A percentile compares a stretch with the other conserved stretches of the same genome.
phyloP scores from a whole-genome alignment of 1,140 invertebrate species.

The Triops cancriformis region DNA sequence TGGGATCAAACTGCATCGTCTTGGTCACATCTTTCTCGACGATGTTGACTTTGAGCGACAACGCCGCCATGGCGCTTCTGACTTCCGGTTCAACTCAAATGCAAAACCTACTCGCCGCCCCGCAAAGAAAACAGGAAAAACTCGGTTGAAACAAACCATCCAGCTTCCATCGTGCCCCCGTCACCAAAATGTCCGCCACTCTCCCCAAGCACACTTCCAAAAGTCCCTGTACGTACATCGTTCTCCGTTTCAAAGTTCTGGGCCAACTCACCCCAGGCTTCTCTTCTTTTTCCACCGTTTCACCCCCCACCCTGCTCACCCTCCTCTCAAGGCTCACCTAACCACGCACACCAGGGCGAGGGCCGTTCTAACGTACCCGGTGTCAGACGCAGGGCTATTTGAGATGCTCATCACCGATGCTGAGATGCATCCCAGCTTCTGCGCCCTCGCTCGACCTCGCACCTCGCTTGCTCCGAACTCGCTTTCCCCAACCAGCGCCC shows the following conservation, averaged over 20 bases:
- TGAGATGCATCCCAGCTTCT: background rate
- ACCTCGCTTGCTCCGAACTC: background rate
- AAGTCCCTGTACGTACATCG: too few relatives aligned
- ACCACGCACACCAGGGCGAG: background rate
- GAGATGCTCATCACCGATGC: background rate
- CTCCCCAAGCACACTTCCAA: too few relatives aligned
- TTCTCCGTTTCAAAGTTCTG: too few relatives aligned
- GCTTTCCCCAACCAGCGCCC: background rate
- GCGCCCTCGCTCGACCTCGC: background rate
- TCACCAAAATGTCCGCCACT: too few relatives aligned
- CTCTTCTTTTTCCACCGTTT: too few relatives aligned
- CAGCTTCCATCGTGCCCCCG: too few relatives aligned
- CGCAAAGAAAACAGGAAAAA: too few relatives aligned
- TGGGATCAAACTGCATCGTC: conserved; percentile 95
- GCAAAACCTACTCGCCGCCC: background rate
- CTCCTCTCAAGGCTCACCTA: background rate
- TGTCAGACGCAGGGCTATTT: background rate
- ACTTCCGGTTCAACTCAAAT: conserved; percentile 26
- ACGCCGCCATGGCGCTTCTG: conserved; percentile 51
- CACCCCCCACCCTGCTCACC: too few relatives aligned
- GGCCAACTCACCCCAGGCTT: too few relatives aligned
- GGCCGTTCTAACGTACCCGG: background rate
- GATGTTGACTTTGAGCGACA: conserved; percentile 90
- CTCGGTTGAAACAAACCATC: too few relatives aligned
- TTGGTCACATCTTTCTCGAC: conserved; percentile 88